Percentiles rank a stretch among this genome's conserved stretches.
phyloP scores from a whole-genome alignment of 2,888 invertebrate species.

The Polyommatus iphigenia region DNA sequence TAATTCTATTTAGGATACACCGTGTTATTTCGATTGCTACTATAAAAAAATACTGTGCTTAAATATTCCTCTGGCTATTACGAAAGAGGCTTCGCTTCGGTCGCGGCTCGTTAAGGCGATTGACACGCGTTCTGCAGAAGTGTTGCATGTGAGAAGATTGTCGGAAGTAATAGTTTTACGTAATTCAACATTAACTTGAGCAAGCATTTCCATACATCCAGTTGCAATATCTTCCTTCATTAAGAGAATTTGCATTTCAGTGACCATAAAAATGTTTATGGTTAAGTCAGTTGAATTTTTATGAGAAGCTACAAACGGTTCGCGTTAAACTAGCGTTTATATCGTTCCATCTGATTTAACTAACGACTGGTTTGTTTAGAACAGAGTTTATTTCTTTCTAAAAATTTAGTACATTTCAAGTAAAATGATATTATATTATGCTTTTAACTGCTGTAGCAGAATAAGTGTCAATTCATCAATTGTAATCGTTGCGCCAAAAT shows the following conservation, averaged over 20 bases:
- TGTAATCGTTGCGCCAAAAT: too few species aligned
- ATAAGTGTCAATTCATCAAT: too few species aligned
- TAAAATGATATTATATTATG: too few species aligned
- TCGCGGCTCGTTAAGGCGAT: conserved; percentile 12
- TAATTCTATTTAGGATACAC: too few species aligned
- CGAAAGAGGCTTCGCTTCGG: conserved; percentile 7
- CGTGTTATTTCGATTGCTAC: background rate
- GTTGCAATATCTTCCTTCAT: conserved; percentile 9
- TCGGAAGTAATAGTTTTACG: conserved; percentile 27
- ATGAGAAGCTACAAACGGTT: background rate
- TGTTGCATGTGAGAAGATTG: conserved; percentile 28
- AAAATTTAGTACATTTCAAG: too few species aligned
- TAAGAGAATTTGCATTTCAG: background rate
- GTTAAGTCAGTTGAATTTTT: background rate
- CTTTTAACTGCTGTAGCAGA: too few species aligned
- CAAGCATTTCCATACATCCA: conserved; percentile 1
- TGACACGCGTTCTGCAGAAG: conserved; percentile 24
- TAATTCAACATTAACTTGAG: conserved; percentile 25
- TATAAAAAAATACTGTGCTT: background rate
- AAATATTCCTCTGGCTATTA: background rate
- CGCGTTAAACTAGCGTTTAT: background rate
- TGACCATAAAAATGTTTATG: background rate
- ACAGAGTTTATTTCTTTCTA: background rate
- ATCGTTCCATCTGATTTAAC: background rate
- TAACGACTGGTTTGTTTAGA: background rate